A percentile compares a stretch with the other conserved stretches of the same genome.
Conservation (phyloP, 2,888 invertebrate genomes). For the Steinernema hermaphroditum region DNA sequence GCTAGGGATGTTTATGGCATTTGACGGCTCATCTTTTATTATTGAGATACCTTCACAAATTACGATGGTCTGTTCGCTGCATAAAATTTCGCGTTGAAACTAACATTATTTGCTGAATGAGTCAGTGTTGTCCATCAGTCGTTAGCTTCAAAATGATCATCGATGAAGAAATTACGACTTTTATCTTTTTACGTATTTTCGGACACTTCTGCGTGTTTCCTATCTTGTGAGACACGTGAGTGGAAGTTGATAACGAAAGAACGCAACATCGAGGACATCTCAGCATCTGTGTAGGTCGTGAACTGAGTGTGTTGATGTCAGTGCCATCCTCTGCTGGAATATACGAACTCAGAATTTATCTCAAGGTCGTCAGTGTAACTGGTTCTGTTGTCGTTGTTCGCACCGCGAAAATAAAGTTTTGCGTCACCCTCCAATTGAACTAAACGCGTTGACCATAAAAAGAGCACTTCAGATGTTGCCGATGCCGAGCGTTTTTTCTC, state of each 20-base stretch:
- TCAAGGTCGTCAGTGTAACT: slow-evolving; percentile 12
- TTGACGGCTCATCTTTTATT: too few species aligned
- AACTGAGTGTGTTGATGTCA: not conserved
- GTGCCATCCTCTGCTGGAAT: not conserved
- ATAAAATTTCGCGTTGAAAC: too few species aligned
- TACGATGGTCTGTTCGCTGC: too few species aligned
- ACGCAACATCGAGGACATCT: not conserved
- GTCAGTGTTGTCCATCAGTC: too few species aligned
- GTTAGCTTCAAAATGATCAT: slow-evolving; percentile 7
- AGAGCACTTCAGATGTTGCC: too few species aligned
- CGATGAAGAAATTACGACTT: not conserved
- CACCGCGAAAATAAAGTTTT: not conserved
- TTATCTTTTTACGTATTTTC: not conserved
- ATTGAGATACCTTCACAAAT: too few species aligned
- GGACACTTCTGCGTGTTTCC: not conserved
- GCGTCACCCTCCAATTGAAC: not conserved
- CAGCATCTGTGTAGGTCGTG: not conserved
- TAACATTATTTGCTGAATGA: too few species aligned
- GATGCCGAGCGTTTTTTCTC: too few species aligned
- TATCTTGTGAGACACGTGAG: not conserved
- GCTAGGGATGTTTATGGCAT: too few species aligned
- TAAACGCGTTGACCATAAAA: too few species aligned
- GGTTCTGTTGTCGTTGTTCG: slow-evolving; percentile 15
- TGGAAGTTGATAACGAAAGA: slow-evolving; percentile 13
- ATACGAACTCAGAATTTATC: slow-evolving; percentile 5